Base-by-base conservation (phyloP, 1,140 invertebrate genomes). In the Scaptomyza pallida region DNA sequence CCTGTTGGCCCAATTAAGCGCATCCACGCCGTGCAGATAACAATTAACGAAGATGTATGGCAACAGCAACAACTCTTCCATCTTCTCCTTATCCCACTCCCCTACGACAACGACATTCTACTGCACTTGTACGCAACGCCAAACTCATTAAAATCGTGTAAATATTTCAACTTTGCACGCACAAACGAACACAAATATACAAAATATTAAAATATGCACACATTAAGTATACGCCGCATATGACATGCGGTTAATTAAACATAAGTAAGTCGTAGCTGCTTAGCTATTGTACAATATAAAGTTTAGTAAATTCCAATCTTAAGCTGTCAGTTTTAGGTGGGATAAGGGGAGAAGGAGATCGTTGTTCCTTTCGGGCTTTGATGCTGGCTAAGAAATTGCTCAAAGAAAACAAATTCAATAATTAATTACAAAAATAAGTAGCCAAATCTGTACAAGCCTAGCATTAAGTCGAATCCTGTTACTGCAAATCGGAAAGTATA, bases 191-290 rank as follows among this genome's bases (percentile, higher is more conserved):
- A 52, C 3, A 12, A 26, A n/a, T n/a, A n/a, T n/a, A 47, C 23
- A 64, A 17, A 26, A 17, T 30, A 19, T 17, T 19, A 40, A 21
- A 54, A 30, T 30, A 30, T 2, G 8, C 2, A 33, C 63, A 77
- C 73, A 86, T 86, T 43, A 77, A 65, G 81, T 85, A 85, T 85
- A 85, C 81, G 80, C 81, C 72, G 67, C 67, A 44, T 64, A n/a
- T 21, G 19, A 51, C 64, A 35, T 43, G 52, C 54, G 59, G 70
- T 65, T 65, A 62, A 59, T 45, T 52, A 72, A n/a, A 60, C 41
- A 54, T 60, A 50, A 37, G 33, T 54, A 41, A 26, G 6, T 4
- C 6, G 15, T 12, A 60, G 64, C 64, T 70, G 43, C 67, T 56
- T 55, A 64, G 51, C 37, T 43, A 67, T 70, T 68, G 60, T 65